Conservation (phyloP, 1,140 invertebrate species). For the Pseudomyrmex concolor region DNA sequence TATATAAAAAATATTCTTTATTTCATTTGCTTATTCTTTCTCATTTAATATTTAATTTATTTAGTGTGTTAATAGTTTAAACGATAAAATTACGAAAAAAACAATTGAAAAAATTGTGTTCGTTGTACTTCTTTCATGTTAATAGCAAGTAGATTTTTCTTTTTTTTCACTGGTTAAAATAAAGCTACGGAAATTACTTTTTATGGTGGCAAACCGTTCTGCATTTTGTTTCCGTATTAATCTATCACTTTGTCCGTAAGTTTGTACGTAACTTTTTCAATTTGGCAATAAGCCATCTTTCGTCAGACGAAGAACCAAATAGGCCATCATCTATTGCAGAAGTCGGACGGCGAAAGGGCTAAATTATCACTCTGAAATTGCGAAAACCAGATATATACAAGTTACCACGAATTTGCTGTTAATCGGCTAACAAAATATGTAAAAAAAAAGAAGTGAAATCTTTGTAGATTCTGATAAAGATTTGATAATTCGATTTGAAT, state of each 20-base stretch:
- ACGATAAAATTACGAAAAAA: not conserved
- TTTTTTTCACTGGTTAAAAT: not conserved
- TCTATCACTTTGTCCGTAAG: conserved; percentile 52
- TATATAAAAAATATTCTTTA: not conserved
- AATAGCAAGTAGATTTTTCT: not conserved
- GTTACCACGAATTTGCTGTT: not conserved
- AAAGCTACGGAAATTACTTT: conserved; percentile 43
- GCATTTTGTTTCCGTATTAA: conserved; percentile 45
- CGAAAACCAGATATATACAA: conserved; percentile 7
- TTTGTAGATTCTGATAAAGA: not conserved
- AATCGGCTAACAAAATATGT: not conserved
- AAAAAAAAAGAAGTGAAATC: conserved; percentile 4
- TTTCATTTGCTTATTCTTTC: too few relatives aligned
- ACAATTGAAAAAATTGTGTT: not conserved
- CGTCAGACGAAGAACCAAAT: conserved; percentile 28
- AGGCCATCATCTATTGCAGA: conserved; percentile 24
- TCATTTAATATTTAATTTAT: not conserved
- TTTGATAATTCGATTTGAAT: too few relatives aligned
- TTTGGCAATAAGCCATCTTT: conserved; percentile 52
- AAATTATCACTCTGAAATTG: conserved; percentile 8
- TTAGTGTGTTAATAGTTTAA: not conserved
- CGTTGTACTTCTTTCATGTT: not conserved
- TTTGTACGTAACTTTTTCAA: conserved; percentile 54
- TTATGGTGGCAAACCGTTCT: not conserved
- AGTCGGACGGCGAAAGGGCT: conserved; percentile 19